A percentile compares a stretch with the other conserved stretches of the same genome.
Conservation (phyloP, 30 jellyfish, hydroid and myxozoan species). For the Aurelia sp. region DNA sequence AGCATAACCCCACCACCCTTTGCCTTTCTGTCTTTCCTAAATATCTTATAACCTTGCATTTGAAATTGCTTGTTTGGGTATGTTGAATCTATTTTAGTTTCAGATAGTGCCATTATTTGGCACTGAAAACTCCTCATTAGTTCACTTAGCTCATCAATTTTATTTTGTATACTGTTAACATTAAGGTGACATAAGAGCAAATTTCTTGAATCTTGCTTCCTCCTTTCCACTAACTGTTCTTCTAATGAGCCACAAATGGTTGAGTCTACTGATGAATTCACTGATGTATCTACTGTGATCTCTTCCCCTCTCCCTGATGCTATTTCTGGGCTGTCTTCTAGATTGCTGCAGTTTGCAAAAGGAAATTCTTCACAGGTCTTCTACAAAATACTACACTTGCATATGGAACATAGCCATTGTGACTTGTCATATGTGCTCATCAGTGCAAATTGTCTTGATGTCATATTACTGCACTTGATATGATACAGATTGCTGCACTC, state of each 20-base stretch:
- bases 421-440: constrained; percentile 5
- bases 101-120: constrained; percentile 17
- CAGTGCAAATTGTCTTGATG: constrained; percentile 30
- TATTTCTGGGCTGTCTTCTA: constrained; percentile 16
- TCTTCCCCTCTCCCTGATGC: constrained; percentile 23
- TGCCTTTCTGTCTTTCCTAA: constrained; percentile 2
- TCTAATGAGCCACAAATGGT: not conserved
- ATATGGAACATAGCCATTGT: constrained; percentile 12
- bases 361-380: not conserved
- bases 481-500: constrained; percentile 30
- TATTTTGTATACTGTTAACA: constrained; percentile 11
- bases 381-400: not conserved
- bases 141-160: not conserved
- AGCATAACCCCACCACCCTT: constrained; percentile 21
- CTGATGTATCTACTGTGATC: constrained; percentile 6
- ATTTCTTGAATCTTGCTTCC: constrained; percentile 8
- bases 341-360: constrained; percentile 17
- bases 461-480: constrained; percentile 16
- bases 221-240: constrained; percentile 4
- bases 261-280: constrained; percentile 18
- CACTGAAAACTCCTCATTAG: constrained; percentile 9
- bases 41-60: constrained; percentile 30
- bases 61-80: constrained; percentile 9
- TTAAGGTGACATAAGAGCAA: constrained; percentile 20
- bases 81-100: constrained; percentile 10